Percentiles rank a stretch among this genome's conserved stretches.
These are phyloP conservation scores for Micromesistius poutassou DNA, from an alignment of 2,797 vertebrate species.

Conservation along the genomic window DNA sequence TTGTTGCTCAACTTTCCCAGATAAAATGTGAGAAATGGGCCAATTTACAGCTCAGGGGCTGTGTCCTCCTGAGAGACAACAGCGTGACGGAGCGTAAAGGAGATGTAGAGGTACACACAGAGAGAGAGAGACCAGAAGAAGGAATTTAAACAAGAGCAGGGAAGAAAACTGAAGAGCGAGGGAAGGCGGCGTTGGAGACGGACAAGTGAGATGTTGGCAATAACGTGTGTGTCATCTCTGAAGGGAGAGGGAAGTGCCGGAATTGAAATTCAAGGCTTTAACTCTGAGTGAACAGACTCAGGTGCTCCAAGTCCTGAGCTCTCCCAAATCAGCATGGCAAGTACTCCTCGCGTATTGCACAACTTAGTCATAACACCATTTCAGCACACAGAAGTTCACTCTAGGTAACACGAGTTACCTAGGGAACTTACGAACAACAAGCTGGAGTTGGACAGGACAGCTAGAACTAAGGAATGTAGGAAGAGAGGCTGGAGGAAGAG, in stretches of 20 bases:
- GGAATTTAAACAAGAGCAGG: conserved; percentile 41
- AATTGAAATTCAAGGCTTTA: conserved; percentile 64
- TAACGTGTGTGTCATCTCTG: conserved; percentile 57
- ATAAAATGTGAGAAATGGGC: conserved; percentile 69
- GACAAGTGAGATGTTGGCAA: conserved; percentile 51
- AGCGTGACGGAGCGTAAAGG: conserved; percentile 54
- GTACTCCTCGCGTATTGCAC: conserved; percentile 63
- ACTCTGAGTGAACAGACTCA: conserved; percentile 53
- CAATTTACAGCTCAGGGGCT: conserved; percentile 70
- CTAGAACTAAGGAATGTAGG: conserved; percentile 40
- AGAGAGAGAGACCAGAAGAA: conserved; percentile 45
- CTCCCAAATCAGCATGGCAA: conserved; percentile 62
- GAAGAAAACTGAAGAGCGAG: conserved; percentile 20
- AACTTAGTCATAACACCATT: conserved; percentile 54
- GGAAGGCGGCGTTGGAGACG: conserved; percentile 45
- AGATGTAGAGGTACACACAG: conserved; percentile 56
- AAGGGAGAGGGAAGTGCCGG: conserved; percentile 61
- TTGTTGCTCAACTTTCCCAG: conserved; percentile 57
- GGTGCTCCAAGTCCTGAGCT: conserved; percentile 57
- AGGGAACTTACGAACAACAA: conserved; percentile 16
- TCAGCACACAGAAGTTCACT: conserved; percentile 54
- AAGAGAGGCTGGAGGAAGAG: conserved; percentile 34
- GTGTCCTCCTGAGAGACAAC: conserved; percentile 64
- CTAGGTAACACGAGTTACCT: too few species aligned
- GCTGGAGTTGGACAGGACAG: conserved; percentile 43